phyloP scores from a whole-genome alignment of 2,797 vertebrate species.

The Hirundo rustica region DNA sequence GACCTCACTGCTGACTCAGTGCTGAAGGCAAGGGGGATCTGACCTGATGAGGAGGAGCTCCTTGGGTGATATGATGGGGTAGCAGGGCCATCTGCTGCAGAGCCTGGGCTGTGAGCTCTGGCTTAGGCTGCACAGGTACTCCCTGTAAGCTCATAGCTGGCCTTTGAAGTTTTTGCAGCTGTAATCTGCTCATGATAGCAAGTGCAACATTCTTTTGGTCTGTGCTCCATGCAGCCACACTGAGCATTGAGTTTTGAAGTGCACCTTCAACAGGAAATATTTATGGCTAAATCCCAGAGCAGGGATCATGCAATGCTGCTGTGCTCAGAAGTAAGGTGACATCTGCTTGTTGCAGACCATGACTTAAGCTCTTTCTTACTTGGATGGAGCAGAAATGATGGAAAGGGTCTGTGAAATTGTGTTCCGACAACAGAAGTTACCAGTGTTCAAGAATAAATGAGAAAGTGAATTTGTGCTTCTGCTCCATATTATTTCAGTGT shows the following conservation, averaged over 20 bases:
- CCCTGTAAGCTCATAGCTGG: neutral
- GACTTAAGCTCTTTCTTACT: neutral
- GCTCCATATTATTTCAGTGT: neutral
- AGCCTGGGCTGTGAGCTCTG: neutral
- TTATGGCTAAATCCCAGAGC: neutral
- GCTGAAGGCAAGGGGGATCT: neutral
- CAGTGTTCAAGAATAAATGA: neutral
- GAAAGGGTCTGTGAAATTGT: constrained; percentile 3
- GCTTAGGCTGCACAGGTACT: neutral
- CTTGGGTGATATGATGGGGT: accelerated
- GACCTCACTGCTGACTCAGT: neutral
- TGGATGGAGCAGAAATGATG: neutral
- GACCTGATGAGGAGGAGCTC: neutral
- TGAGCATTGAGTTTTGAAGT: neutral
- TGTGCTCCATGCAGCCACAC: neutral
- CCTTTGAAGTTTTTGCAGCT: neutral
- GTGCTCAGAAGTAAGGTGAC: neutral
- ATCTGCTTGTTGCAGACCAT: neutral
- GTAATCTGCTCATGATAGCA: neutral
- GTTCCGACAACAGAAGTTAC: neutral
- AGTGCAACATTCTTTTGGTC: neutral
- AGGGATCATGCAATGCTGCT: neutral
- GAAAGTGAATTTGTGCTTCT: neutral
- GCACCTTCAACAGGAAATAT: neutral
- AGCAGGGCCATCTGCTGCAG: neutral